Conservation (phyloP, 2,797 vertebrate species). For the Tamandua tetradactyla region DNA sequence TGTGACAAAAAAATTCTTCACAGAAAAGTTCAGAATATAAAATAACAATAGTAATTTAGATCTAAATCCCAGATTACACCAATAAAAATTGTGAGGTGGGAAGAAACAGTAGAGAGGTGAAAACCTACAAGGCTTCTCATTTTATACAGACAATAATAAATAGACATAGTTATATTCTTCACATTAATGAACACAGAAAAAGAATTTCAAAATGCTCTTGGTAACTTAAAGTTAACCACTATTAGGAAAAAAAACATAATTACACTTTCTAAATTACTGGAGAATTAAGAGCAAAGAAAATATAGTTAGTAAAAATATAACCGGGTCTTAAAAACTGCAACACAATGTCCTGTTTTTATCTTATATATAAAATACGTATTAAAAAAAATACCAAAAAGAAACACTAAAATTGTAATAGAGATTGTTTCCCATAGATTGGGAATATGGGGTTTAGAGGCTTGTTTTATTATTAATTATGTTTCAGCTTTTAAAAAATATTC, state of each 20-base stretch:
- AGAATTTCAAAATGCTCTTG: conserved; percentile 24
- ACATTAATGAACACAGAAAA: conserved; percentile 25
- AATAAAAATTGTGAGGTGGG: neutral
- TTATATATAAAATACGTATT: neutral
- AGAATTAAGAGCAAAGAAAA: conserved; percentile 15
- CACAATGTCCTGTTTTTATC: neutral
- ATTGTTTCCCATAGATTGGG: neutral
- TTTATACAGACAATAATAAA: neutral
- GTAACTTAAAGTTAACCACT: neutral
- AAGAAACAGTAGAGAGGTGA: neutral
- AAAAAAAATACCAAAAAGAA: neutral
- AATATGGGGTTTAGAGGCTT: neutral
- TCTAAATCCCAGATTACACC: neutral
- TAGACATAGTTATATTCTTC: neutral
- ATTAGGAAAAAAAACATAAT: conserved; percentile 19
- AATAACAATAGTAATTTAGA: conserved; percentile 13
- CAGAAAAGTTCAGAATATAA: conserved; percentile 28
- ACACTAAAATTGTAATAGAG: neutral
- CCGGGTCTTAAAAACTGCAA: conserved; percentile 1
- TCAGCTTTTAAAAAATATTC: conserved; percentile 22
- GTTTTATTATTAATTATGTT: conserved; percentile 22
- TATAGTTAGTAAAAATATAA: neutral
- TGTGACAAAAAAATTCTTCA: neutral
- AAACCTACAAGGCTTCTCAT: conserved; percentile 1
- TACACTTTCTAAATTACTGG: neutral